Base-by-base conservation (phyloP, 2,113 vertebrate genomes). In the Tenrec ecaudatus region DNA sequence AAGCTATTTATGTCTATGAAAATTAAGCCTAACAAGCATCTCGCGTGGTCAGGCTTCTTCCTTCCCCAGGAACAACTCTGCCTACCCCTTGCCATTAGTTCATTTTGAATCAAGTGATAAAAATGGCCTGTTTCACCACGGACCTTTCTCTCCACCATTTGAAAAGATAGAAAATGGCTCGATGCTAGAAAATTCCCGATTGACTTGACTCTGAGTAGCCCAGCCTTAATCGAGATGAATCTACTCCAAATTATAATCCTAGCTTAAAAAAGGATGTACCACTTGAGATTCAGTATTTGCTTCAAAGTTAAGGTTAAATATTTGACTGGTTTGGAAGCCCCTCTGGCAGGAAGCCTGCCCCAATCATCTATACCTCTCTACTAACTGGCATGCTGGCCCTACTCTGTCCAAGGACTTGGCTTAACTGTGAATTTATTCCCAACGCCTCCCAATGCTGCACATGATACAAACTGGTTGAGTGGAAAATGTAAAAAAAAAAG, bases 321-420 rank as follows among this genome's bases (percentile, higher is more conserved):
- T 29, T 38, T 6, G 22, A 43, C 5, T 68, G 4, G 17, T 36
- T 29, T 20, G 19, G 62, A 92, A 77, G 66, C 25, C 25, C 19
- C 31, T 81, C 62, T 77, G 62, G 58, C 22, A 92, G 58, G 76
- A 90, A 81, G 86, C 10, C 60, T 57, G 82, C 23, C 87, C 53
- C 14, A 66, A 58, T 82, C 33, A 38, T 17, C 16, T 53, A 38
- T 0, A 71, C 77, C n/a, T 53, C 82, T 66, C 47, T 31, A n/a
- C 14, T 69, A 20, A 64, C 64, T 4, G 25, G 87, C 19, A 90
- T 8, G 4, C 1, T 4, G 19, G 53, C 58, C n/a, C 47, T 33
- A 6, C 17, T 17, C 77, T 81, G 38, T 4, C 38, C 71, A 12
- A 76, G 19, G 73, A 83, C 68, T 64, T 43, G 5, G 3, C 22